These are phyloP conservation scores for Agrenia bidenticulata DNA, from an alignment of 2,888 invertebrate genomes.

Conservation along the genomic window DNA sequence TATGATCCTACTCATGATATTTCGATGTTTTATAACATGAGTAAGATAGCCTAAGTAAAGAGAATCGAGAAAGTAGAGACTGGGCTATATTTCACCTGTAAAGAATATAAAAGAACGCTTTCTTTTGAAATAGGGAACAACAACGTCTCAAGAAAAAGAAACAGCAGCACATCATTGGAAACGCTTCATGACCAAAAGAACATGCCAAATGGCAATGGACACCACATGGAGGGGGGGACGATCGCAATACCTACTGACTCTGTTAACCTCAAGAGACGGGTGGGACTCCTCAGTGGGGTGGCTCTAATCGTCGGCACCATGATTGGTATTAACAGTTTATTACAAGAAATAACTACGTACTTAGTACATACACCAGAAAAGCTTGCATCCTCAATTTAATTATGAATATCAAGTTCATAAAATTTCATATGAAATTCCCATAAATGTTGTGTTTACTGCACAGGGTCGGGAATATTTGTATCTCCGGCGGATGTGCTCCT, in stretches of 20 bases:
- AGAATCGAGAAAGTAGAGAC: too few relatives aligned
- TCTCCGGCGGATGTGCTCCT: slow-evolving; percentile 92
- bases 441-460: background rate
- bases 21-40: too few relatives aligned
- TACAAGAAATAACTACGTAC: background rate
- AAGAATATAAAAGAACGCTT: too few relatives aligned
- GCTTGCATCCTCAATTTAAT: slow-evolving; percentile 11
- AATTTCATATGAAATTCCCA: slow-evolving; percentile 54
- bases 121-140: slow-evolving; percentile 51
- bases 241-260: slow-evolving; percentile 91
- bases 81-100: too few relatives aligned
- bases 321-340: slow-evolving; percentile 56
- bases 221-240: slow-evolving; percentile 78
- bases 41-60: too few relatives aligned
- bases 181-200: slow-evolving; percentile 36
- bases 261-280: slow-evolving; percentile 97
- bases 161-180: slow-evolving; percentile 43
- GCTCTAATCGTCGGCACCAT: slow-evolving; percentile 60
- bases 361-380: background rate
- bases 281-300: slow-evolving; percentile 56
- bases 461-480: slow-evolving; percentile 97
- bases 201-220: slow-evolving; percentile 58
- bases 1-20: too few relatives aligned
- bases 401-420: background rate
- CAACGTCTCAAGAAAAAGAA: slow-evolving; percentile 48